Conservation (phyloP, 2,113 vertebrate species). For the Chionis minor region DNA sequence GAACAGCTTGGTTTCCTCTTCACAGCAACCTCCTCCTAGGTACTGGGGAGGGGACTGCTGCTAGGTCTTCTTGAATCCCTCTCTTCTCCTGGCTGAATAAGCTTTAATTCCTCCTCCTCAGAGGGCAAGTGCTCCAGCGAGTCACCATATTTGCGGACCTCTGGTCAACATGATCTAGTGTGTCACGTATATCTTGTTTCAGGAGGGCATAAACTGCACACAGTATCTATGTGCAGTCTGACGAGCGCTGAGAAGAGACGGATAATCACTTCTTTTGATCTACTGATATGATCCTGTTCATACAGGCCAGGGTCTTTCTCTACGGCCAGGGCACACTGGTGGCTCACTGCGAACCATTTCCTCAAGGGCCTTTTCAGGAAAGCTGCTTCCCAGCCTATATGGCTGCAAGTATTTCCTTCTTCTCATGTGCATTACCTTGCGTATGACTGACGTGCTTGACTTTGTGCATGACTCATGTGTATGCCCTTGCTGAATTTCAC, state of each 20-base stretch:
- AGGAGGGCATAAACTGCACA: neutral
- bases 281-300: neutral
- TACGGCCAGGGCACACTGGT: neutral
- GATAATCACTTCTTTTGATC: neutral
- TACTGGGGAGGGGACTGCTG: rapidly evolving
- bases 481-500: neutral
- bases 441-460: neutral
- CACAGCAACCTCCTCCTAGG: neutral
- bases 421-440: neutral
- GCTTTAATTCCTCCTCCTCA: neutral
- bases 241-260: neutral
- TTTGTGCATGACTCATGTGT: neutral
- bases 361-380: neutral
- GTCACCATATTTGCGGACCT: neutral
- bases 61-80: neutral
- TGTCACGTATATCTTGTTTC: neutral
- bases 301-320: neutral
- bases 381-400: neutral
- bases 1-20: neutral
- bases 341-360: neutral
- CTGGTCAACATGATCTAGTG: neutral
- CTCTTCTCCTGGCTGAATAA: neutral
- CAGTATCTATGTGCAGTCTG: neutral
- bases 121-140: neutral
- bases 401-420: neutral